Evolutionary conservation across 2,888 invertebrate genomes (phyloP), one percentile per base, ranked within the genome.

Genomic region (Amiota communis): DNA sequence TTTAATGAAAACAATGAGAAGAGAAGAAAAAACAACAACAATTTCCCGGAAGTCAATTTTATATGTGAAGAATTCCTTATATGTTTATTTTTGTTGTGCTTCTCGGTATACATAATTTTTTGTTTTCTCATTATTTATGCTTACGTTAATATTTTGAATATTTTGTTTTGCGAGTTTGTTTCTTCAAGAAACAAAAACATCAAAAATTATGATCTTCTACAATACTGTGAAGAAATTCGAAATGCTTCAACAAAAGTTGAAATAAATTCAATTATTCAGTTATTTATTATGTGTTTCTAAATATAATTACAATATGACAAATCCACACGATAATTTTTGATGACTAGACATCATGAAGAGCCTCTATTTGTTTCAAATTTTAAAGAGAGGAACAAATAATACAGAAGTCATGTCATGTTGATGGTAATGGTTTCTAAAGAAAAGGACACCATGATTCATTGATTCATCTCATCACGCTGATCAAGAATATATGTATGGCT

Each of bases 1-100:
- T 69, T 57, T 8, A 68, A 51, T 15, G 17, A 20, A 57, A 72
- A 23, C 57, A 59, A 70, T 8, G 15, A 4, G 49, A 47, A 48
- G 69, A 12, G 36, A 59, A 65, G 1, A 69, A 23, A 72, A 47
- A 56, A 67, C 47, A 15, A 46, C 13, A 48, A 17, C 15, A 46
- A 15, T 17, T 63, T 65, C 46, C 13, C 23, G 53, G 15, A 68
- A 71, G 71, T 68, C 23, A 49, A 63, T 70, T 70, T 75, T 51
- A 69, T 49, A 36, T 36, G 36, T 36, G 36, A 36, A 6, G 36
- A 6, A 36, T 6, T 36, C 36, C 36, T 2, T 36, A 36, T 36
- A 4, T 64, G 64, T 73, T 71, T 69, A 67, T 59, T 72, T 70
- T 59, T 59, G 46, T 70, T 71, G 3, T 36, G 2, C 4, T 36